Evolutionary conservation across 1,140 invertebrate genomes (phyloP), one percentile per base, ranked within the genome.

Genomic region (Bombus pyrosoma): DNA sequence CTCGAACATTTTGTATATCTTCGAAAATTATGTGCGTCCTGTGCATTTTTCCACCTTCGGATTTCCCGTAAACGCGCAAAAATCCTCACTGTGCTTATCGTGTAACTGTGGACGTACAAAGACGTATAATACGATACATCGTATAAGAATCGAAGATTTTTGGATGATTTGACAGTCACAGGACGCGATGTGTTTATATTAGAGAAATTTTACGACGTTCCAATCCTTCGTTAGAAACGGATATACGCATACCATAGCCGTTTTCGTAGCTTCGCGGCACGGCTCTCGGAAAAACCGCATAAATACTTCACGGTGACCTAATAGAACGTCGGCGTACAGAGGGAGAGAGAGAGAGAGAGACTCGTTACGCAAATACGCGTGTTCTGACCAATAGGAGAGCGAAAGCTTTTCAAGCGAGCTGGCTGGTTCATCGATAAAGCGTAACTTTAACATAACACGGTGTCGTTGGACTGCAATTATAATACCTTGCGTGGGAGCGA

Each of bases 371-470:
- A 73, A 73, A 41, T 41, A 28, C 71, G 8, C 4, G 43, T 10
- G 22, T 75, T 73, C 13, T 32, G 8, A 15, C 39, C 41, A 73
- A 73, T 22, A 43, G n/a, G n/a, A 74, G 73, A 53, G 43, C 72
- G 72, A 53, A 74, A 74, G 72, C 71, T 73, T 41, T 69, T 39
- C 69, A 13, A 69, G 25, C 69, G 69, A n/a, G 28, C 34, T 3
- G 25, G 18, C 39, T n/a, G 69, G 71, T 73, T 43, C 71, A 73
- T 73, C 71, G 71, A 73, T 73, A 73, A 73, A 73, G 39, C 71
- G 71, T 73, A 43, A 73, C 71, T 43, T 47, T 18, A 15, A 3
- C 41, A n/a, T 15, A 41, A 25, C 69, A 2, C 71, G 37, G 25
- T 71, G 69, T 71, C 69, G 47, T 53, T 53, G 47, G 47, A 53